Evolutionary conservation across 1,140 invertebrate species (phyloP).

Genomic region (Dermatophagoides farinae): DNA sequence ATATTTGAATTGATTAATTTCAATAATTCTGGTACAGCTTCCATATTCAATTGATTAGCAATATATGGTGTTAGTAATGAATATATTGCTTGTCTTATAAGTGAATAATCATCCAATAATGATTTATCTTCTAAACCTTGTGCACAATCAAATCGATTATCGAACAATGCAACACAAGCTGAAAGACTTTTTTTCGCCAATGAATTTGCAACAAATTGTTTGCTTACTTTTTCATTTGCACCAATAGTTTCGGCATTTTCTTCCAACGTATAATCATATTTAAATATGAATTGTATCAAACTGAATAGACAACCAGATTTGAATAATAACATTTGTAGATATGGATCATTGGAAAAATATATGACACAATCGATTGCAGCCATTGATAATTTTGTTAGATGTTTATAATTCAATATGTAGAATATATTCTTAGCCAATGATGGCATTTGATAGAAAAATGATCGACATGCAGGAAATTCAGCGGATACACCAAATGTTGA

Average conservation of each 20-base stretch:
- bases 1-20: conserved; percentile 90
- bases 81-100: conserved; percentile 44
- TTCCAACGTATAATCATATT: conserved; percentile 91
- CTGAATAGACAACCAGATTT: conserved; percentile 82
- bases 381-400: conserved; percentile 52
- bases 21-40: conserved; percentile 53
- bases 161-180: conserved; percentile 59
- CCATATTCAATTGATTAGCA: conserved; percentile 46
- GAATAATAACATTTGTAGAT: conserved; percentile 71
- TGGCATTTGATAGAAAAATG: conserved; percentile 58
- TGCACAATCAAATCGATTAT: conserved; percentile 39
- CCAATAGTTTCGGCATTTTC: conserved; percentile 66
- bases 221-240: conserved; percentile 55
- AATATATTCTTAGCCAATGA: conserved; percentile 69
- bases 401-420: conserved; percentile 69
- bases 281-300: conserved; percentile 68
- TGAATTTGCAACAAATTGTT: conserved; percentile 72
- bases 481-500: conserved; percentile 82
- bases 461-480: conserved; percentile 71
- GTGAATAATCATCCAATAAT: conserved; percentile 23
- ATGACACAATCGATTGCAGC: conserved; percentile 65
- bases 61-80: conserved; percentile 76
- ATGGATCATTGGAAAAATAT: conserved; percentile 53
- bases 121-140: conserved; percentile 30
- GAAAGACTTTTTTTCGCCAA: conserved; percentile 63